A percentile compares a stretch with the other conserved stretches of the same genome.
These are phyloP conservation scores for Drosophila mayaguana DNA, from an alignment of 2,888 invertebrate genomes.

Conservation along the genomic window DNA sequence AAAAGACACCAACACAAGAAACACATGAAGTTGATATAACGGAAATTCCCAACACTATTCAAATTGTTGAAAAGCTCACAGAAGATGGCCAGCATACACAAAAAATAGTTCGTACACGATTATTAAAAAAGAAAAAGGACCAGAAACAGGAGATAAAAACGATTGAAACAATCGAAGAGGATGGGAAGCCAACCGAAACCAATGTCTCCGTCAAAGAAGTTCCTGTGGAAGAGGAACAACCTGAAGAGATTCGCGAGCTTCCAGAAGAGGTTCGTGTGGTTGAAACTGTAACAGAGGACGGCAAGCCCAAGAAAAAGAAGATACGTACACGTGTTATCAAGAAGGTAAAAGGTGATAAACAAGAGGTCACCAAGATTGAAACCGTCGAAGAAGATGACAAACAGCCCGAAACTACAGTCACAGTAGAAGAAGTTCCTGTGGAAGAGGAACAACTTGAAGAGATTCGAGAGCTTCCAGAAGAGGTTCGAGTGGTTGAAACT, in stretches of 20 bases:
- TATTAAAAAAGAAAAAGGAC: constrained; percentile 55
- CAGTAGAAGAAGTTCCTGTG: too few species aligned
- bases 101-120: constrained; percentile 53
- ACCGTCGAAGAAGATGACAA: too few species aligned
- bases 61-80: constrained; percentile 44
- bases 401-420: too few species aligned
- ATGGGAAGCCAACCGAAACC: constrained; percentile 41
- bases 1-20: constrained; percentile 82
- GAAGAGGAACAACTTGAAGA: too few species aligned
- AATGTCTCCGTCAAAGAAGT: constrained; percentile 18
- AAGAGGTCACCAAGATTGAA: too few species aligned
- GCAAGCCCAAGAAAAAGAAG: too few species aligned
- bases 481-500: too few species aligned
- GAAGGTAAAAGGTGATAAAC: too few species aligned
- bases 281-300: too few species aligned
- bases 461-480: too few species aligned
- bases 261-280: too few species aligned
- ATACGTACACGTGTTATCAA: too few species aligned
- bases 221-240: constrained; percentile 18
- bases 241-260: constrained; percentile 31
- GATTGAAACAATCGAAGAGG: constrained; percentile 63
- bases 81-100: constrained; percentile 48
- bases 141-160: constrained; percentile 58
- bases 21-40: constrained; percentile 48
- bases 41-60: constrained; percentile 60